Evolutionary conservation across 2,113 vertebrate genomes (phyloP).

Genomic region (Saccopteryx leptura): DNA sequence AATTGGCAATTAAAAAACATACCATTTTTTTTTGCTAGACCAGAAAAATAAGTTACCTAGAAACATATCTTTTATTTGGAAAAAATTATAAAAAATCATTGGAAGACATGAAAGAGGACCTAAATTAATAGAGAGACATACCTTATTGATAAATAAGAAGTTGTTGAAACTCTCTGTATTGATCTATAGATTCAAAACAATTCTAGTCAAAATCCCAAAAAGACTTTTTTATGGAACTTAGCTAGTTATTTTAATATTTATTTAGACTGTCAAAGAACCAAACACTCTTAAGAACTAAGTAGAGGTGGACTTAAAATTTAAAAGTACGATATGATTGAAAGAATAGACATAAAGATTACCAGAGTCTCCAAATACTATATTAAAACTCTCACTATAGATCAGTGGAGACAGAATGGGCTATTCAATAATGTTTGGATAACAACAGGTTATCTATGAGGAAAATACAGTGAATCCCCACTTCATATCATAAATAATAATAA

Average conservation of each 20-base stretch:
- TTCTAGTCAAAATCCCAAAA: neutral
- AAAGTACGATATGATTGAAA: neutral
- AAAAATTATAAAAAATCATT: neutral
- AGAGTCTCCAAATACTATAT: neutral
- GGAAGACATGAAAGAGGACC: neutral
- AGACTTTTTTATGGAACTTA: neutral
- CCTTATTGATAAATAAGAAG: neutral
- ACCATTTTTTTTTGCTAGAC: neutral
- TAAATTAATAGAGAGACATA: neutral
- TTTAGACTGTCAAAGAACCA: neutral
- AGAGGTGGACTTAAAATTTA: neutral
- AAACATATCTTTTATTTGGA: neutral
- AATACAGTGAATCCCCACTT: neutral
- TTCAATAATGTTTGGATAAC: neutral
- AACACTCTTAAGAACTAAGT: neutral
- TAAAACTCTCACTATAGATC: neutral
- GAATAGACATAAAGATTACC: neutral
- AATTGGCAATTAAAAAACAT: neutral
- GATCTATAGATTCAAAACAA: neutral
- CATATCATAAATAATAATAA: neutral
- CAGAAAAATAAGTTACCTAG: neutral
- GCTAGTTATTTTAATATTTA: neutral
- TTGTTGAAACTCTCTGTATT: neutral
- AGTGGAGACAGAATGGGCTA: neutral
- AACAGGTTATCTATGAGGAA: neutral